Percentiles rank a stretch among this genome's conserved stretches.
Conservation (phyloP, 2,797 vertebrate species). For the Pipistrellus pipistrellus region DNA sequence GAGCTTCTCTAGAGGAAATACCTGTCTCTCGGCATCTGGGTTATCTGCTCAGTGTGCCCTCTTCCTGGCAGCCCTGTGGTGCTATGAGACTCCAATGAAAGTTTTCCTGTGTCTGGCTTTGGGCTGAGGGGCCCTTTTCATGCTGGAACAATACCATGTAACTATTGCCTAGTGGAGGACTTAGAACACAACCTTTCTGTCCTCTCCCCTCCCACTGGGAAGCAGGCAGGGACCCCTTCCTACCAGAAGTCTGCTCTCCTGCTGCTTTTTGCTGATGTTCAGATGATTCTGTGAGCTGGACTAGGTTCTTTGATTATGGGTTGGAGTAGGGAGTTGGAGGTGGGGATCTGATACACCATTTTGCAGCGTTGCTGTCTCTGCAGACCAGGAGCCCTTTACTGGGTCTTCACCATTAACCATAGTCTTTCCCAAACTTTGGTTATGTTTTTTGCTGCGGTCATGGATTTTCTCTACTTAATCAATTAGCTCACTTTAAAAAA, state of each 20-base stretch:
- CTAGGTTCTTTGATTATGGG: neutral
- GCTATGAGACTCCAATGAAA: neutral
- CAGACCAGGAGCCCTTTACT: neutral
- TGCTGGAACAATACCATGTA: neutral
- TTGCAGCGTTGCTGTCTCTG: fast-evolving
- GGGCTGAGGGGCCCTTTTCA: neutral
- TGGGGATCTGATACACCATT: too few species aligned
- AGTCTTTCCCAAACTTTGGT: neutral
- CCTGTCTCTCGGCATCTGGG: neutral
- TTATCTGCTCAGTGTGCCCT: neutral
- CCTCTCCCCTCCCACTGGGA: neutral
- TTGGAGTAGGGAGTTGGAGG: neutral
- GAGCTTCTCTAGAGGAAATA: neutral
- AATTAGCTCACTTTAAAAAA: neutral
- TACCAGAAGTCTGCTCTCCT: neutral
- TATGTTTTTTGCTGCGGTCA: neutral
- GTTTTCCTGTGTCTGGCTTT: neutral
- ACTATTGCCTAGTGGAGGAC: neutral
- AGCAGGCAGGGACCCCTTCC: neutral
- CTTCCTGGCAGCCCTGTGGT: neutral
- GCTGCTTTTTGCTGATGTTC: neutral
- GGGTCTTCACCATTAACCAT: neutral
- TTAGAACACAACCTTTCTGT: neutral
- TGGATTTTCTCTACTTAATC: neutral
- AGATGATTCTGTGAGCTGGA: neutral